Evolutionary conservation across 2,888 invertebrate genomes (phyloP).

Genomic region (Andricus quercusramuli): DNA sequence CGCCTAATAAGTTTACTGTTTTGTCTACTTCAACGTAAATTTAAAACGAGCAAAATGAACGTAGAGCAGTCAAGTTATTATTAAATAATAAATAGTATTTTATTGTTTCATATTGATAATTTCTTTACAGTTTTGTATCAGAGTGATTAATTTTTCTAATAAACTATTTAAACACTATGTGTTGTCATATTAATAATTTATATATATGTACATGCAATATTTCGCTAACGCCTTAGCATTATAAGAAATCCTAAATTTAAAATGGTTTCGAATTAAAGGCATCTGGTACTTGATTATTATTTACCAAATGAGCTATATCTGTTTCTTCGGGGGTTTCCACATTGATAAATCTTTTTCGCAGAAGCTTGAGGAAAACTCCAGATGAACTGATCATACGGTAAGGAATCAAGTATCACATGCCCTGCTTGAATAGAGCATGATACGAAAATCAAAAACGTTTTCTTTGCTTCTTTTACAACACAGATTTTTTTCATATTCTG

Average conservation of each 20-base stretch:
- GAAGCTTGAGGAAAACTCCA: too few relatives aligned
- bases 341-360: too few relatives aligned
- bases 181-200: not conserved
- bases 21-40: conserved; percentile 62
- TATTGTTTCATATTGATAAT: conserved; percentile 17
- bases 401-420: too few relatives aligned
- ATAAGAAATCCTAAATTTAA: not conserved
- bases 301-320: too few relatives aligned
- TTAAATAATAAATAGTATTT: conserved; percentile 25
- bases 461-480: too few relatives aligned
- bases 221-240: not conserved
- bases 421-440: too few relatives aligned
- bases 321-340: too few relatives aligned
- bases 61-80: not conserved
- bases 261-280: not conserved
- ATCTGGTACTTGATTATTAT: not conserved
- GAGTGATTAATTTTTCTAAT: conserved; percentile 25
- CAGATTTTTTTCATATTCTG: too few relatives aligned
- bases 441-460: too few relatives aligned
- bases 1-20: conserved; percentile 80
- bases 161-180: conserved; percentile 5
- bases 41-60: not conserved
- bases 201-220: not conserved
- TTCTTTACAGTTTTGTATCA: conserved; percentile 26
- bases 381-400: too few relatives aligned